Base-by-base conservation (phyloP, 2,797 vertebrate species). In the Schizothorax lantsangensis region DNA sequence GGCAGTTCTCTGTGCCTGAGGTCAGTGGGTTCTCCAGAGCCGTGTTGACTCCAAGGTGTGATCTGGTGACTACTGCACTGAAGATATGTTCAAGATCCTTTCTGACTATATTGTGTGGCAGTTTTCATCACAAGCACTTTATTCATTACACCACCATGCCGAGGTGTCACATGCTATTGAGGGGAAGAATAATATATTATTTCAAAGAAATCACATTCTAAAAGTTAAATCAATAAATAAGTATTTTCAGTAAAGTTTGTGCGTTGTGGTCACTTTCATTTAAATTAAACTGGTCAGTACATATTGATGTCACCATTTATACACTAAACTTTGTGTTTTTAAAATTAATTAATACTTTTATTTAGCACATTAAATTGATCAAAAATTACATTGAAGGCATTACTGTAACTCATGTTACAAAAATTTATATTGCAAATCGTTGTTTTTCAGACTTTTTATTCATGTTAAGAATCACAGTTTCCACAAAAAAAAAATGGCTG, bases 181-280 rank as follows among this genome's bases (percentile, higher is more conserved):
- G 73, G 68, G 68, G 89, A 68, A 89, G 38, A 84, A 68, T 81
- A 88, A 86, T 90, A 88, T 87, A 85, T 90, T 86, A 88, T 89
- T 89, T 91, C 45, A 88, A 80, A 84, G 52, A 84, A 73, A 81
- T 88, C 80, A 45, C 83, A 87, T 64, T 86, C 85, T 85, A 87
- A 80, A 83, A 88, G 89, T 83, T 88, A 92, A 93, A 86, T 84
- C 79, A 90, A 87, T 93, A 93, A 94, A 94, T 45, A 85, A 81
- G 64, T 92, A 91, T 95, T 94, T 93, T 94, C 92, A 92, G 91
- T 74, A 89, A 87, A 87, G 72, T 4, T 79, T 73, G 74, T 77
- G 43, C 38, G 12, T 7, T 80, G 66, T 84, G 43, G 23, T 84
- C 23, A 14, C 36, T 43, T 33, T 15, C 2, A 49, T 2, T 73